Base-by-base conservation (phyloP, 2,888 invertebrate species). In the Andricus curvator region DNA sequence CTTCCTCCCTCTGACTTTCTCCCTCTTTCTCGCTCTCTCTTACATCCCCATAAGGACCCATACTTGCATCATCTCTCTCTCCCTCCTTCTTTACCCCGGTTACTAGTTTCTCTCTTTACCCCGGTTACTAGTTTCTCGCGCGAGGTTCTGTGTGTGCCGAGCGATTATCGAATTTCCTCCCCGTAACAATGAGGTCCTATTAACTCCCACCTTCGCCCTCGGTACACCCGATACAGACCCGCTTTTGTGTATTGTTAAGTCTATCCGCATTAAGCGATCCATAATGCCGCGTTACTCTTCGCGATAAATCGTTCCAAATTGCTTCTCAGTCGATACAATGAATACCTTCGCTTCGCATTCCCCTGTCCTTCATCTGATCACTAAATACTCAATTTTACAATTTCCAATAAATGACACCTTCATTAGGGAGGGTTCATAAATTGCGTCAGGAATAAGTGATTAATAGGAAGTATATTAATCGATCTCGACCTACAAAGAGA, bases 81-180 rank as follows among this genome's bases (percentile, higher is more conserved):
- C 74, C 33, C 70, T 70, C 13, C 78, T 74, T 37, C 81, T 62
- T 60, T 81, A 37, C 37, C 37, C 37, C 37, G 37, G 37, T 37
- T 37, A 33, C 33, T 33, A 33, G 33, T 33, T 33, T 33, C 80
- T 80, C 78, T 85, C 85, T 84, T 81, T 80, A 85, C 85, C 84
- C 83, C 84, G 82, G 84, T 84, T 84, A 86, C 85, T 84, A 83
- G 85, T 84, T 87, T 86, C 84, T 86, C 86, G 84, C 86, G 86
- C 84, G 85, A 85, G 85, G 86, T 85, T 89, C 85, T 89, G 90
- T 91, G 91, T 92, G 91, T 92, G 90, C 90, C 90, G 89, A 91
- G 92, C 92, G 92, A 92, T 92, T 92, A 92, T 92, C 92, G 92
- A 93, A 92, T 92, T 93, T 92, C 92, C 92, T 92, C 90, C 89